Evolutionary conservation across 2,888 invertebrate species (phyloP), one percentile per base, ranked within the genome.

Genomic region (Gastrophysa polygoni): DNA sequence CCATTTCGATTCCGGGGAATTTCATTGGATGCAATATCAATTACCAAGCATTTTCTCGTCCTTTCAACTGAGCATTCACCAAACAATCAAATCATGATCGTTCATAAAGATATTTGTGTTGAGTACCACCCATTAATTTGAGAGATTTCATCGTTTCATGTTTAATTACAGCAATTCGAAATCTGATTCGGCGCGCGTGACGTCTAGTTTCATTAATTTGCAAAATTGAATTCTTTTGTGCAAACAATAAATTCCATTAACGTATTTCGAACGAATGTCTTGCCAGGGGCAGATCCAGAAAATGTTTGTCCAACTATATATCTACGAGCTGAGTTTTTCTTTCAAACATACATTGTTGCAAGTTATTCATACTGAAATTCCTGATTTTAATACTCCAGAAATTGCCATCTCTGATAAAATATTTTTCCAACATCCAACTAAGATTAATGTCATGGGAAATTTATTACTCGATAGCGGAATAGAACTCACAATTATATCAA

Each of bases 181-280:
- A 47, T 38, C 38, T 49, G 62, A 52, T 63, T 63, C 44, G 18
- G 44, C 38, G 47, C 50, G 49, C 63, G 57, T 54, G 52, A 48
- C 34, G 59, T 28, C 43, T 56, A 60, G 60, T 63, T 59, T 55
- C 56, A 57, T 50, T 62, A 57, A 38, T 57, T 52, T 47, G 32
- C 61, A 38, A 62, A 64, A 67, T 67, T 67, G 61, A 61, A 66
- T 66, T 64, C 63, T 64, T 68, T 64, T 68, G 65, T 65, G 59
- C 63, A 62, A 67, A 68, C 65, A 67, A 68, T 66, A 66, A 68
- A 67, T 68, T 62, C 67, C 52, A 65, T 65, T 65, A 62, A 63
- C 58, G 61, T 60, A 64, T 62, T 69, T 66, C 58, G 59, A 67
- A 67, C 59, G 63, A 67, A 67, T 60, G 59, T 56, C 61, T 48